Evolutionary conservation across 1,140 invertebrate genomes (phyloP).

Genomic region (Plutomurus gul): DNA sequence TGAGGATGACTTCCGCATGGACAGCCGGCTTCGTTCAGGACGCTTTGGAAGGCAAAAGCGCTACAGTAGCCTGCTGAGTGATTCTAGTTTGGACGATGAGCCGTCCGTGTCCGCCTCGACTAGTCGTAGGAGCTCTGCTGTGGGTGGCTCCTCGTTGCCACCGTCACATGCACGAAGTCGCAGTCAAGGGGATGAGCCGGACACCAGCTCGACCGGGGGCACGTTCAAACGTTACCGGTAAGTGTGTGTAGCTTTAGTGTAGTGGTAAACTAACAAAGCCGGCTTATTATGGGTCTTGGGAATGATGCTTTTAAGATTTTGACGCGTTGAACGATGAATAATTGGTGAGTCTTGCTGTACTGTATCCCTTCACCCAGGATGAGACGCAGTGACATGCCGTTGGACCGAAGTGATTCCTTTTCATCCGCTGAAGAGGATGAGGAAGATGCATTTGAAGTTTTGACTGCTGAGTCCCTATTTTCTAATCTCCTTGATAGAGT

Average conservation of each 20-base stretch:
- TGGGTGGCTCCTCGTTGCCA: not conserved
- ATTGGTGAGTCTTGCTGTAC: constrained; percentile 28
- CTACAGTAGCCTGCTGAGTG: constrained; percentile 44
- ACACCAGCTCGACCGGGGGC: constrained; percentile 10
- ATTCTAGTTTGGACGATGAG: constrained; percentile 48
- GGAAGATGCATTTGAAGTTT: constrained; percentile 84
- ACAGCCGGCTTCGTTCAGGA: constrained; percentile 49
- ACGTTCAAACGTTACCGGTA: constrained; percentile 49
- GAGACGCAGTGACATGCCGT: constrained; percentile 39
- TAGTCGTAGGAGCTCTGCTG: constrained; percentile 13
- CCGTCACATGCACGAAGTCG: constrained; percentile 40
- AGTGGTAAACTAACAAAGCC: constrained; percentile 29
- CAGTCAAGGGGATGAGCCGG: constrained; percentile 50
- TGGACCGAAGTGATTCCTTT: constrained; percentile 77
- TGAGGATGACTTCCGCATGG: constrained; percentile 51
- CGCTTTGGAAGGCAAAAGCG: constrained; percentile 48
- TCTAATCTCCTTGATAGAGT: constrained; percentile 81
- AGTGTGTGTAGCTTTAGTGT: constrained; percentile 33
- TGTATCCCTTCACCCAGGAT: constrained; percentile 16
- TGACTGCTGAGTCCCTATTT: constrained; percentile 87
- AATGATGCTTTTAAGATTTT: constrained; percentile 34
- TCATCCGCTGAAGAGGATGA: constrained; percentile 73
- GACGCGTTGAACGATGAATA: constrained; percentile 29
- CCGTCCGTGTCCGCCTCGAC: constrained; percentile 24
- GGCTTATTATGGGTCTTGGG: constrained; percentile 30